Conservation (phyloP, 2,888 invertebrate genomes). For the Falcaria lacertinaria region DNA sequence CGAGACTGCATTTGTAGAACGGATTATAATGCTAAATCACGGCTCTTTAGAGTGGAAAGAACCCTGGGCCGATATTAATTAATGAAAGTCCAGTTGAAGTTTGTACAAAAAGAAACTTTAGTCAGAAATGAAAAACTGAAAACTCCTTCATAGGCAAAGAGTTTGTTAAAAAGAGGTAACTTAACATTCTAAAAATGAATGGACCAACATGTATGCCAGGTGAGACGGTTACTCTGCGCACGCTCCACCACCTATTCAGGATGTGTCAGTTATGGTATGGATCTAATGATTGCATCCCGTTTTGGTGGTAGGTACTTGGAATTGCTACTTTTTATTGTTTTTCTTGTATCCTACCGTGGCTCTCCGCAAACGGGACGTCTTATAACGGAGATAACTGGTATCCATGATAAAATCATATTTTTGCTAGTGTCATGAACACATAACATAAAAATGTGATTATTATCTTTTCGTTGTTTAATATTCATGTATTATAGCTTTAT, state of each 20-base stretch:
- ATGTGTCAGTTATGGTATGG: constrained; percentile 72
- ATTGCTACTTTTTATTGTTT: constrained; percentile 60
- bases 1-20: no score
- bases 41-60: no score
- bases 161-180: neutral
- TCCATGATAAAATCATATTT: constrained; percentile 46
- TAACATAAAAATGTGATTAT: constrained; percentile 2
- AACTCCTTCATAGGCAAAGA: neutral
- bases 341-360: constrained; percentile 57
- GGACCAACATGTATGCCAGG: constrained; percentile 46
- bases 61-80: no score
- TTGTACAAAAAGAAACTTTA: no score
- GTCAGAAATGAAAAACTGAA: no score
- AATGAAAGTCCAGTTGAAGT: no score
- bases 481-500: constrained; percentile 6
- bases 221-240: constrained; percentile 44
- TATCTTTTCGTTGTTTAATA: constrained; percentile 28
- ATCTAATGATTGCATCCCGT: constrained; percentile 72
- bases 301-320: constrained; percentile 59
- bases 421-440: neutral
- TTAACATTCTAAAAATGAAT: constrained; percentile 52
- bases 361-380: constrained; percentile 63
- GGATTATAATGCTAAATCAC: no score
- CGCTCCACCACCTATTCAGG: constrained; percentile 73
- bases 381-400: constrained; percentile 64